Conservation (phyloP, 2,888 invertebrate genomes). For the Epistrophe eligans region DNA sequence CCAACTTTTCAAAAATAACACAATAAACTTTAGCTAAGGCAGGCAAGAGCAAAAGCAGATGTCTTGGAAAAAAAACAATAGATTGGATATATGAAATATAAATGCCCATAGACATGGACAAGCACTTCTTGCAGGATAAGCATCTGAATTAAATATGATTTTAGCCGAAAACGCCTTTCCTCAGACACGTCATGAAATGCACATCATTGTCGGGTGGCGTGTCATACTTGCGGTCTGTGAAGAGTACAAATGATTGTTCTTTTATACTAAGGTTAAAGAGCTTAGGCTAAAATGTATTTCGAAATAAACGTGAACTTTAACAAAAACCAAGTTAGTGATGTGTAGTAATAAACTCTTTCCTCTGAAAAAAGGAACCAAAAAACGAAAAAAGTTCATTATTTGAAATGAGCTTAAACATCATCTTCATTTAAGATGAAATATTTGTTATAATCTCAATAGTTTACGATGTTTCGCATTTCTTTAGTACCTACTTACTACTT, state of each 20-base stretch:
- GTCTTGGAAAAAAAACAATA: background rate
- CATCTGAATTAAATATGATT: slow-evolving; percentile 33
- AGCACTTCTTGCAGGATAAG: background rate
- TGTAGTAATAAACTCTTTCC: no score
- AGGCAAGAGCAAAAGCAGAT: background rate
- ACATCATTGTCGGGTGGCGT: no score
- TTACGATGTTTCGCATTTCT: no score
- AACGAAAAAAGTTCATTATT: no score
- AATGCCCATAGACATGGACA: background rate
- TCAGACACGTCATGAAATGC: background rate
- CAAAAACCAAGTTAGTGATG: background rate
- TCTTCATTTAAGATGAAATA: no score
- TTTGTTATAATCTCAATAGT: no score
- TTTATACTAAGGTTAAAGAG: background rate
- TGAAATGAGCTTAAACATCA: no score
- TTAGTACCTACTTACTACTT: no score
- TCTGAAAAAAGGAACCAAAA: no score
- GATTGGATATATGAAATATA: background rate
- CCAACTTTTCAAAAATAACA: slow-evolving; percentile 41
- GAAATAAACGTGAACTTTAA: background rate
- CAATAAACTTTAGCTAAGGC: background rate
- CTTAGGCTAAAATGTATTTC: background rate
- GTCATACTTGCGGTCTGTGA: background rate
- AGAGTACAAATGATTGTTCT: background rate
- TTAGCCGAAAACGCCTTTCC: background rate